These are phyloP conservation scores for Sinocyclocheilus grahami DNA, from an alignment of 2,113 vertebrate species.

Conservation along the genomic window DNA sequence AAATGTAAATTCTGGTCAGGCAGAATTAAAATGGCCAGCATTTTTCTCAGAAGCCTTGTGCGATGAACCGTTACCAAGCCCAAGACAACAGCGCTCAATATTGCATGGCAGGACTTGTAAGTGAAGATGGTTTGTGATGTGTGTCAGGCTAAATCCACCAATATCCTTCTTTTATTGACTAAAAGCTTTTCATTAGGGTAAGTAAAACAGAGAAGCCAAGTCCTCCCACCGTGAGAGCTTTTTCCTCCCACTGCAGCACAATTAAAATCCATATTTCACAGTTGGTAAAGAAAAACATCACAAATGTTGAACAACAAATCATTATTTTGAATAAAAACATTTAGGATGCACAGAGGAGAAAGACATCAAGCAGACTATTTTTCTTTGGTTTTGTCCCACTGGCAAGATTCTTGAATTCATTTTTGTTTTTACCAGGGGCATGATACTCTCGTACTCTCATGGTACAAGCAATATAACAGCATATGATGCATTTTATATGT, in stretches of 20 bases:
- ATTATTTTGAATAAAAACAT: constrained; percentile 14
- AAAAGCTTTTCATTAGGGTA: constrained; percentile 62
- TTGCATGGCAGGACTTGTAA: constrained; percentile 22
- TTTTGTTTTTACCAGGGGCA: not conserved
- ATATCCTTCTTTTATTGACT: constrained; percentile 52
- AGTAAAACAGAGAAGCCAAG: constrained; percentile 42
- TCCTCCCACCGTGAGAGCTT: constrained; percentile 32
- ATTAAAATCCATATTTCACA: constrained; percentile 40
- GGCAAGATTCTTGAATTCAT: not conserved
- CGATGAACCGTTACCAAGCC: constrained; percentile 13
- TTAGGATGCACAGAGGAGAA: not conserved
- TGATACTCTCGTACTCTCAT: not conserved
- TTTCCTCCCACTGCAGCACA: constrained; percentile 4
- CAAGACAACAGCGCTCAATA: constrained; percentile 22
- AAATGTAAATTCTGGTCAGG: constrained; percentile 22
- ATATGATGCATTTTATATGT: constrained; percentile 33
- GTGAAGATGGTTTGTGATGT: constrained; percentile 50
- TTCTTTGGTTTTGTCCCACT: not conserved
- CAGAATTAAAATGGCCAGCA: constrained; percentile 10
- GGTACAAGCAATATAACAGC: not conserved
- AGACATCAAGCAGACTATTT: not conserved
- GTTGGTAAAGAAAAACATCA: not conserved
- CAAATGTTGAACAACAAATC: constrained; percentile 25
- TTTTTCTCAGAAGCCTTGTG: constrained; percentile 32
- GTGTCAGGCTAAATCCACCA: constrained; percentile 46